These are phyloP conservation scores for Pissodes strobi DNA, from an alignment of 1,140 invertebrate genomes.

Conservation along the genomic window DNA sequence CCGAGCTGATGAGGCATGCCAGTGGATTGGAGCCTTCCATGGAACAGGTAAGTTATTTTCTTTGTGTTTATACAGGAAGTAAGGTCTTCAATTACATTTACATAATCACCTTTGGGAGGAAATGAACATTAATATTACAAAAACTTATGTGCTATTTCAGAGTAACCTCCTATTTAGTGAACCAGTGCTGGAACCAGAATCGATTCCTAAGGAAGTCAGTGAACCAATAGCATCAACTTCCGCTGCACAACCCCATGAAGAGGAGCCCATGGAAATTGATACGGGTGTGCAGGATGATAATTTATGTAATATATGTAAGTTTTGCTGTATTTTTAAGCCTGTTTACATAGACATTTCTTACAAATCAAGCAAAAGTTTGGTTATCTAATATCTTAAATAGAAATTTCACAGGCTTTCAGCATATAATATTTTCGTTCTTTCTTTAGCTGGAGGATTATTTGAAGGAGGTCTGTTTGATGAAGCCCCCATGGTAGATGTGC, in stretches of 20 bases:
- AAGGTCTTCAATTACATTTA: too few relatives aligned
- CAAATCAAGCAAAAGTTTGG: too few relatives aligned
- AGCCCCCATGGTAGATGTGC: constrained; percentile 72
- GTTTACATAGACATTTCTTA: too few relatives aligned
- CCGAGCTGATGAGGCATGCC: constrained; percentile 84
- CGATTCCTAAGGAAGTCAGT: constrained; percentile 63
- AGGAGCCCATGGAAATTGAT: constrained; percentile 74
- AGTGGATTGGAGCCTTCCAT: constrained; percentile 63
- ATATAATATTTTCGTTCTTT: too few relatives aligned
- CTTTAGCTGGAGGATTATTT: constrained; percentile 81
- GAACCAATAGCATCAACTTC: constrained; percentile 67
- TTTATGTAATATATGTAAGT: too few relatives aligned
- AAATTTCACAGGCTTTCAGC: too few relatives aligned
- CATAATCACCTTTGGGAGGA: too few relatives aligned
- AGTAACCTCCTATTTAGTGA: constrained; percentile 77
- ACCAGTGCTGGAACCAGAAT: constrained; percentile 62
- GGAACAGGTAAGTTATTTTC: constrained; percentile 70
- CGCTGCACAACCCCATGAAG: constrained; percentile 57
- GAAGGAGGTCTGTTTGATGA: constrained; percentile 91
- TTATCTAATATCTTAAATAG: too few relatives aligned
- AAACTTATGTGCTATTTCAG: constrained; percentile 56
- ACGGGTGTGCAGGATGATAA: constrained; percentile 78
- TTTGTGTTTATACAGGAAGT: too few relatives aligned
- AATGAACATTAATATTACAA: too few relatives aligned
- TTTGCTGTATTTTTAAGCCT: too few relatives aligned